phyloP scores from a whole-genome alignment of 30 jellyfish, hydroid and myxozoan genomes.

The Hydractinia echinata region DNA sequence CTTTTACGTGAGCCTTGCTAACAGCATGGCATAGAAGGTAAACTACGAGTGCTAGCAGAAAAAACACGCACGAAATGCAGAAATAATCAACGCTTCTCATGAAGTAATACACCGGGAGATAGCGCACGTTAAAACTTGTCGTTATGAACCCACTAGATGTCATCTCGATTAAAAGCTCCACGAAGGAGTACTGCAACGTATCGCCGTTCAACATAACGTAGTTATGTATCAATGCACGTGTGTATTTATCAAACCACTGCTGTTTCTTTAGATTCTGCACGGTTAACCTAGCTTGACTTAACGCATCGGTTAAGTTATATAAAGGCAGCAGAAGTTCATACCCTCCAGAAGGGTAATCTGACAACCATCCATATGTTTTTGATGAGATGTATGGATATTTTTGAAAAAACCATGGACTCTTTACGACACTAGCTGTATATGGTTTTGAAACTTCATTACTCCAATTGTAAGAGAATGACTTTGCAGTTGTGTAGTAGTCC shows the following conservation, averaged over 20 bases:
- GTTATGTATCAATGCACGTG: constrained; percentile 61
- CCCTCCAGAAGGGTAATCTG: not conserved
- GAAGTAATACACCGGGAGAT: constrained; percentile 47
- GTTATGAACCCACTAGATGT: constrained; percentile 46
- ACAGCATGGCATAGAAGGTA: constrained; percentile 29
- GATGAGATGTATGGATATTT: not conserved
- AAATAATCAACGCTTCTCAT: constrained; percentile 51
- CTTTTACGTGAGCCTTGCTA: constrained; percentile 9
- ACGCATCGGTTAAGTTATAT: not conserved
- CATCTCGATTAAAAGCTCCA: constrained; percentile 48
- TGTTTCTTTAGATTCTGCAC: constrained; percentile 29
- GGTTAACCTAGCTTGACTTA: not conserved
- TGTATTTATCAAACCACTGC: constrained; percentile 64
- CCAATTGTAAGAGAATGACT: not conserved
- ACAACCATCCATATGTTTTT: not conserved
- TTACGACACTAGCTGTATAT: not conserved
- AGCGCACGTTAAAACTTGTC: constrained; percentile 34
- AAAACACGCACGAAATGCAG: constrained; percentile 63
- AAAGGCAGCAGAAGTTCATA: not conserved
- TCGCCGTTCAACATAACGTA: constrained; percentile 46
- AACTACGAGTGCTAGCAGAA: constrained; percentile 40
- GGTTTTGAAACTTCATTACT: not conserved
- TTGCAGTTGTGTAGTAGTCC: constrained; percentile 18
- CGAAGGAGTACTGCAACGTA: constrained; percentile 39
- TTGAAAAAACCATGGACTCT: constrained; percentile 3